Evolutionary conservation across 2,888 invertebrate species (phyloP).

Genomic region (Drosophila barbarae): DNA sequence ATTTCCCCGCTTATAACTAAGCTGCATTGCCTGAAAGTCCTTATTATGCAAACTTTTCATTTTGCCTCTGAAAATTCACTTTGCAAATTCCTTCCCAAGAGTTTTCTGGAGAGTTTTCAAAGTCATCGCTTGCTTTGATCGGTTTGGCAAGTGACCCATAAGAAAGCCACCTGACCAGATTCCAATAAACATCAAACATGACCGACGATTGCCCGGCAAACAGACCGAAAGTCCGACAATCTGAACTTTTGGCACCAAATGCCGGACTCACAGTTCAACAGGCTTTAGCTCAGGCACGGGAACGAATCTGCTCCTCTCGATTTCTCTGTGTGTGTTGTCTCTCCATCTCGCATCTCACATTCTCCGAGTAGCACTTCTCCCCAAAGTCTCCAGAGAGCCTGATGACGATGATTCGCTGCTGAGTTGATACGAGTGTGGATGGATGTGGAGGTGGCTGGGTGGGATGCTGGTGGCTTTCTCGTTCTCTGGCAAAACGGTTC

Average conservation of each 20-base stretch:
- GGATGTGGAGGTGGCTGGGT: constrained; percentile 18
- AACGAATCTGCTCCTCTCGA: constrained; percentile 11
- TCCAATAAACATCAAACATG: constrained; percentile 16
- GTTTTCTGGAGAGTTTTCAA: neutral
- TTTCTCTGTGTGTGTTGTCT: neutral
- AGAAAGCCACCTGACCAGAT: constrained; percentile 13
- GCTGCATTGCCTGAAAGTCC: neutral
- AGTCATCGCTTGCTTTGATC: constrained; percentile 5
- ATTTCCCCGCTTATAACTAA: neutral
- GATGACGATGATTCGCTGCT: constrained; percentile 39
- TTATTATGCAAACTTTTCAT: neutral
- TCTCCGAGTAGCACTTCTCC: constrained; percentile 16
- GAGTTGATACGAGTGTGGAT: constrained; percentile 18
- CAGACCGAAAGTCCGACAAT: constrained; percentile 34
- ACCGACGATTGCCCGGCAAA: constrained; percentile 31
- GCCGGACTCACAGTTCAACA: constrained; percentile 35
- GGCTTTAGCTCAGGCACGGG: constrained; percentile 17
- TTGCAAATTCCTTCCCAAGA: too few relatives aligned
- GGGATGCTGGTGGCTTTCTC: constrained; percentile 32
- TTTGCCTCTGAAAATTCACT: neutral
- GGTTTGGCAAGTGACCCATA: constrained; percentile 1
- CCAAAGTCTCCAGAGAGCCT: constrained; percentile 23
- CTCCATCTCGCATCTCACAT: constrained; percentile 8
- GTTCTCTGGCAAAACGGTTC: constrained; percentile 44
- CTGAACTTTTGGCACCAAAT: constrained; percentile 29